Conservation (phyloP, 1,140 invertebrate genomes). For the Helicoverpa zea region DNA sequence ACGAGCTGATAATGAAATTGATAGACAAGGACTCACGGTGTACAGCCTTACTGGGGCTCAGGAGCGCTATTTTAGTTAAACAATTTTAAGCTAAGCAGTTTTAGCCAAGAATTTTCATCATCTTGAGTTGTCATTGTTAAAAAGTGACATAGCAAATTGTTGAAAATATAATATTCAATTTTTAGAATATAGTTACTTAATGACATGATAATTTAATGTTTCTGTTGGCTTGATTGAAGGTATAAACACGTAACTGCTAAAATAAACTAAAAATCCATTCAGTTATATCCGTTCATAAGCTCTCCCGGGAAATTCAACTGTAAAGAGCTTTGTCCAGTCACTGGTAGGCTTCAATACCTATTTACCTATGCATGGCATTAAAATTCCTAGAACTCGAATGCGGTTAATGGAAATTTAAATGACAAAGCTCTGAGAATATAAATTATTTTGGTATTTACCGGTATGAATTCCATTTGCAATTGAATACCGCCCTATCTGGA, state of each 20-base stretch:
- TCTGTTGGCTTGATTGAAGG: no score
- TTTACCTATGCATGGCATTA: not conserved
- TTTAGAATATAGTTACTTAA: no score
- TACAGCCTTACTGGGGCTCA: not conserved
- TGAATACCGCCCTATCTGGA: not conserved
- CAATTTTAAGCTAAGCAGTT: no score
- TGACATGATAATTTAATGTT: no score
- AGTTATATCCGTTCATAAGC: conserved; percentile 15
- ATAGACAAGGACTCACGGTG: not conserved
- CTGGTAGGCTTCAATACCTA: not conserved
- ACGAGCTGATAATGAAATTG: conserved; percentile 30
- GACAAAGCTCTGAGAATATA: not conserved
- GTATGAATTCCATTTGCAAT: not conserved
- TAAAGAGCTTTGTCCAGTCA: conserved; percentile 8
- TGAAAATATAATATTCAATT: no score
- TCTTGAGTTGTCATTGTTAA: no score
- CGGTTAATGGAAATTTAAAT: conserved; percentile 1
- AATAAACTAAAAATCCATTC: not conserved
- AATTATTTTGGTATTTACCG: not conserved
- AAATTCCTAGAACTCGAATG: not conserved
- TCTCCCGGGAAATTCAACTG: conserved; percentile 41
- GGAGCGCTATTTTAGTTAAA: no score
- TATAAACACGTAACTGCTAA: no score
- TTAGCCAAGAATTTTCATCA: no score
- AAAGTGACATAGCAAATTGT: no score